Percentiles rank a stretch among this genome's conserved stretches.
Evolutionary conservation across 1,140 invertebrate genomes (phyloP).

Genomic region (Lutraria rhynchaena): DNA sequence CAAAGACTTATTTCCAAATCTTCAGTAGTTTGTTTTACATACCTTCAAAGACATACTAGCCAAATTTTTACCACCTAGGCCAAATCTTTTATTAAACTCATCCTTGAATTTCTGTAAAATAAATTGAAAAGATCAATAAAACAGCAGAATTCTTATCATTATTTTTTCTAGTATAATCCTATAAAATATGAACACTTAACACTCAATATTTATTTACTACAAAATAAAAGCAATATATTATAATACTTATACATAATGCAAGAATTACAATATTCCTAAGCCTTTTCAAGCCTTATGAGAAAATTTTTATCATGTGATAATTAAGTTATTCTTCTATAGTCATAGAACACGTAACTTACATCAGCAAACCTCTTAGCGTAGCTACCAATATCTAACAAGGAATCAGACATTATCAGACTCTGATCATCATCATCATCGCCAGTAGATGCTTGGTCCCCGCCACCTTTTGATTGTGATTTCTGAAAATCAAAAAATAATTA

Average conservation of each 20-base stretch:
- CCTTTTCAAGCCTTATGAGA: no score
- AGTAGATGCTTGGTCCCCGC: background rate
- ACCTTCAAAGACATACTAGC: slow-evolving; percentile 73
- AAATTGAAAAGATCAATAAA: no score
- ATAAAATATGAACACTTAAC: background rate
- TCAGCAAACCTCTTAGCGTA: slow-evolving; percentile 74
- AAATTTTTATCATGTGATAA: no score
- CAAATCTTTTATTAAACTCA: slow-evolving; percentile 79
- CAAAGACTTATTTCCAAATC: no score
- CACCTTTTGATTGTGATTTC: slow-evolving; percentile 6
- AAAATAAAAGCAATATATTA: no score
- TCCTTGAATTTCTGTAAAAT: slow-evolving; percentile 73
- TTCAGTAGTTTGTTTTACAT: no score
- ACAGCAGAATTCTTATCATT: no score
- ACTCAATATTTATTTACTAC: background rate
- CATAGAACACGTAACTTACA: no score
- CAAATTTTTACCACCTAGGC: slow-evolving; percentile 76
- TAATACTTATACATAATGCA: no score
- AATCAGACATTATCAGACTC: slow-evolving; percentile 26
- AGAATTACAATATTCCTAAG: no score
- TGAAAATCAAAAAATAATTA: background rate
- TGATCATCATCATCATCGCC: slow-evolving; percentile 25
- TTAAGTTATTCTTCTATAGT: no score
- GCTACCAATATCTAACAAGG: slow-evolving; percentile 69
- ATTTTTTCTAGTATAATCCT: no score